Evolutionary conservation across 2,888 invertebrate species (phyloP).

Genomic region (Eupithecia pulchellata): DNA sequence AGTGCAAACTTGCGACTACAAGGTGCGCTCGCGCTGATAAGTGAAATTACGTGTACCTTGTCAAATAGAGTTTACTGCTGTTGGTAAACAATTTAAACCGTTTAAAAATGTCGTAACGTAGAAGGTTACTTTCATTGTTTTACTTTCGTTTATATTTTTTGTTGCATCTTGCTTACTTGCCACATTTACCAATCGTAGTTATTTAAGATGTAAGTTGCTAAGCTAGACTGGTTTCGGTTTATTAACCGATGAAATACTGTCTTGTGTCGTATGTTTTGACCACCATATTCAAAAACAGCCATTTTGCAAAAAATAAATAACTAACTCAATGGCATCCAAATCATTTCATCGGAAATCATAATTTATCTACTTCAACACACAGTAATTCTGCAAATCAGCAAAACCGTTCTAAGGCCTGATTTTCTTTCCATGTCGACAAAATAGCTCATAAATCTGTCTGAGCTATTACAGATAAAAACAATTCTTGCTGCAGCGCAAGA

Average conservation of each 20-base stretch:
- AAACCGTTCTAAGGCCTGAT: background rate
- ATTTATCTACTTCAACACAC: background rate
- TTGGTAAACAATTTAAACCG: slow-evolving; percentile 61
- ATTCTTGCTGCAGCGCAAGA: too few species aligned
- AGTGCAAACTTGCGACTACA: slow-evolving; percentile 49
- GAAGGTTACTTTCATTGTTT: slow-evolving; percentile 47
- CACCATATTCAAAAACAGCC: too few species aligned
- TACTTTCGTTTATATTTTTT: slow-evolving; percentile 32
- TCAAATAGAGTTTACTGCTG: slow-evolving; percentile 76
- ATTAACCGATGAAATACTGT: background rate
- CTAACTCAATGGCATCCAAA: too few species aligned
- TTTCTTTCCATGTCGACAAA: too few species aligned
- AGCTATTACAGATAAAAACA: too few species aligned
- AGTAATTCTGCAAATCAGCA: background rate
- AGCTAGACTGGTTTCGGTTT: background rate
- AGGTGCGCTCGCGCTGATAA: slow-evolving; percentile 74
- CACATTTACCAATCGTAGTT: background rate
- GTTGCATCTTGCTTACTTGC: background rate
- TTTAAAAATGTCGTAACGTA: slow-evolving; percentile 56
- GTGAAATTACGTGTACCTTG: slow-evolving; percentile 80
- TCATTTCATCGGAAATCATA: background rate
- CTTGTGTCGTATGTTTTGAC: too few species aligned
- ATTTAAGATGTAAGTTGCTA: background rate
- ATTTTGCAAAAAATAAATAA: too few species aligned
- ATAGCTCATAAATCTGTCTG: too few species aligned